These are phyloP conservation scores for Branchinecta lindahli DNA, from an alignment of 1,140 invertebrate genomes.

Conservation along the genomic window DNA sequence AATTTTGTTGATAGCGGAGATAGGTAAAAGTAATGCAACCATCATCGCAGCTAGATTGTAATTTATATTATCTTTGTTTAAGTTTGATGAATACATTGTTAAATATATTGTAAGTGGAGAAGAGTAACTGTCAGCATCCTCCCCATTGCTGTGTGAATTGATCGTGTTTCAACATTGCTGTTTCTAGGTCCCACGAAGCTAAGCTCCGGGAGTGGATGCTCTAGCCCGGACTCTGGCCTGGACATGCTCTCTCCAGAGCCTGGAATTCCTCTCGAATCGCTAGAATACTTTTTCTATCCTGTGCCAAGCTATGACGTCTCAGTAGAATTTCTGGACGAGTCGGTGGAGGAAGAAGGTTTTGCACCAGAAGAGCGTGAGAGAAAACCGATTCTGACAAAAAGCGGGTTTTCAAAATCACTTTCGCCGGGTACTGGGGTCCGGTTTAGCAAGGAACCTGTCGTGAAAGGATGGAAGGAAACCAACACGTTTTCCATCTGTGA, in stretches of 20 bases:
- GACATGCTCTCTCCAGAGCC: slow-evolving; percentile 7
- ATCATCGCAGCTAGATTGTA: too few species aligned
- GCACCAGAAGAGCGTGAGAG: too few species aligned
- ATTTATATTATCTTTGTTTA: too few species aligned
- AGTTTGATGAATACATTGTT: too few species aligned
- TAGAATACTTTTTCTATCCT: background rate
- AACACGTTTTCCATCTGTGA: slow-evolving; percentile 4
- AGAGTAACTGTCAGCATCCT: too few species aligned
- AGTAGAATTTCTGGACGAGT: background rate
- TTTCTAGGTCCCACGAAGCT: too few species aligned
- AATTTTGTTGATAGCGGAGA: too few species aligned
- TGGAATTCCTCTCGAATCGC: background rate
- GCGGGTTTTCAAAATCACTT: background rate
- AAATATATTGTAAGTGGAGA: too few species aligned
- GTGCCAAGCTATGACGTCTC: background rate
- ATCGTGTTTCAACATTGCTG: too few species aligned
- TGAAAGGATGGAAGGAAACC: background rate
- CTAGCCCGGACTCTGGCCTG: background rate
- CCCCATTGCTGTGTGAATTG: too few species aligned
- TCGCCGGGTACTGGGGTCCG: background rate
- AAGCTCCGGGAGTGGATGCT: background rate
- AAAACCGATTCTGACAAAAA: too few species aligned
- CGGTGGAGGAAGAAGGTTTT: background rate
- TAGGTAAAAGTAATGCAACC: too few species aligned
- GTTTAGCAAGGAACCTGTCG: background rate